Evolutionary conservation across 2,888 invertebrate genomes (phyloP).

Genomic region (Mesorhabditis spiculigera): DNA sequence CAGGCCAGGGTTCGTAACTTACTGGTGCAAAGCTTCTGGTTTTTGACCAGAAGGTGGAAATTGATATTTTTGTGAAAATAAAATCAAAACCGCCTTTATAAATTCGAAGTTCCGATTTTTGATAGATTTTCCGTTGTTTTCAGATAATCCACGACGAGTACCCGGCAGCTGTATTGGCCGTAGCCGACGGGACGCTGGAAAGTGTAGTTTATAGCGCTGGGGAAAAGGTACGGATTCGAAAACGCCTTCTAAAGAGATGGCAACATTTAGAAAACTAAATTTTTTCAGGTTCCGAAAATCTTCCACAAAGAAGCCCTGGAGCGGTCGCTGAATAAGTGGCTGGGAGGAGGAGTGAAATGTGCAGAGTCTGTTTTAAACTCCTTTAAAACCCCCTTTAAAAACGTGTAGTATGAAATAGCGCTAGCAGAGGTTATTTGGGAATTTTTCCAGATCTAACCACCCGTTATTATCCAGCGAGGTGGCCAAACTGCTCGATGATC

Average conservation of each 20-base stretch:
- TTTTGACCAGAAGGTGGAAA: no score
- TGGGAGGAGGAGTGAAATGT: constrained; percentile 19
- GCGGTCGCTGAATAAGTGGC: constrained; percentile 36
- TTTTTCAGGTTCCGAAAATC: constrained; percentile 31
- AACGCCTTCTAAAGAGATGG: background rate
- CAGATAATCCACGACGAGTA: constrained; percentile 22
- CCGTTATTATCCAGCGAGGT: constrained; percentile 3
- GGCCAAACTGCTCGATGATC: constrained; percentile 31
- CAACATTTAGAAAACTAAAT: constrained; percentile 29
- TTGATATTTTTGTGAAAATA: no score
- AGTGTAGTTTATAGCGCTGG: constrained; percentile 29
- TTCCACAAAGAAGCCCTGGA: constrained; percentile 49
- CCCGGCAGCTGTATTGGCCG: constrained; percentile 24
- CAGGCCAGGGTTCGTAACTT: no score
- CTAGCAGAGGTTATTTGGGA: background rate
- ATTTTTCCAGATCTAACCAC: background rate
- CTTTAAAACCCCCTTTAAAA: no score
- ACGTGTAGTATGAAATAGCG: no score
- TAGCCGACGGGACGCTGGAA: constrained; percentile 31
- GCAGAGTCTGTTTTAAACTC: constrained; percentile 7
- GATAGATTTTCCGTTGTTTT: constrained; percentile 3
- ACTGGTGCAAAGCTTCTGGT: no score
- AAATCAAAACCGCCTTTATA: no score
- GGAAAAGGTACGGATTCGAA: constrained; percentile 17
- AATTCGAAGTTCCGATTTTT: no score